phyloP scores from a whole-genome alignment of 2,888 invertebrate species.

The Kryphioiulus occultus region DNA sequence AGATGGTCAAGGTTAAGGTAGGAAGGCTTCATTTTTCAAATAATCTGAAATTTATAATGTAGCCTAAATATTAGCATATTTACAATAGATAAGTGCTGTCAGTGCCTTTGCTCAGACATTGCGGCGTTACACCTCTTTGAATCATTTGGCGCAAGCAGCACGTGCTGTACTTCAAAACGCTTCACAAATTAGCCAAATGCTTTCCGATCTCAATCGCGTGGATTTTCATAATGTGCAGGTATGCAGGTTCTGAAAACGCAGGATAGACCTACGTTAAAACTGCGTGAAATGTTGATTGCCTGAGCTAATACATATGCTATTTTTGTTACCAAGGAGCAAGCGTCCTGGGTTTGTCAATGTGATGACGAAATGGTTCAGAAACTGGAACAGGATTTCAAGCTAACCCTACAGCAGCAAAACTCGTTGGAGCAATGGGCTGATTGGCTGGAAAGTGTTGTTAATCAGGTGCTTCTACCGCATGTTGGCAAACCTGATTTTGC shows the following conservation, averaged over 20 bases:
- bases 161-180: constrained; percentile 94
- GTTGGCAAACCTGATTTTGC: constrained; percentile 78
- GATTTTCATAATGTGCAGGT: constrained; percentile 95
- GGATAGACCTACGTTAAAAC: background rate
- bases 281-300: background rate
- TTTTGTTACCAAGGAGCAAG: constrained; percentile 67
- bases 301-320: background rate
- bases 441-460: constrained; percentile 95
- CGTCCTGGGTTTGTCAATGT: constrained; percentile 98
- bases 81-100: constrained; percentile 73
- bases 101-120: constrained; percentile 93
- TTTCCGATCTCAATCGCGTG: constrained; percentile 93
- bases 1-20: constrained; percentile 82
- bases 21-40: constrained; percentile 28
- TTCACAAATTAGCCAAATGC: constrained; percentile 95
- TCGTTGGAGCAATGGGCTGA: constrained; percentile 96
- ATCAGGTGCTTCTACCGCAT: constrained; percentile 86
- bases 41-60: too few relatives aligned
- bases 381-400: constrained; percentile 88
- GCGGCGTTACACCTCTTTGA: constrained; percentile 94
- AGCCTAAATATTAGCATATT: constrained; percentile 43
- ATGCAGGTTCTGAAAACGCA: constrained; percentile 49
- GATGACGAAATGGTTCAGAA: constrained; percentile 82
- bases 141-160: constrained; percentile 95
- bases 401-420: constrained; percentile 84